Percentiles rank a stretch among this genome's conserved stretches.
Evolutionary conservation across 2,888 invertebrate species (phyloP).

Genomic region (Incurvaria masculella): DNA sequence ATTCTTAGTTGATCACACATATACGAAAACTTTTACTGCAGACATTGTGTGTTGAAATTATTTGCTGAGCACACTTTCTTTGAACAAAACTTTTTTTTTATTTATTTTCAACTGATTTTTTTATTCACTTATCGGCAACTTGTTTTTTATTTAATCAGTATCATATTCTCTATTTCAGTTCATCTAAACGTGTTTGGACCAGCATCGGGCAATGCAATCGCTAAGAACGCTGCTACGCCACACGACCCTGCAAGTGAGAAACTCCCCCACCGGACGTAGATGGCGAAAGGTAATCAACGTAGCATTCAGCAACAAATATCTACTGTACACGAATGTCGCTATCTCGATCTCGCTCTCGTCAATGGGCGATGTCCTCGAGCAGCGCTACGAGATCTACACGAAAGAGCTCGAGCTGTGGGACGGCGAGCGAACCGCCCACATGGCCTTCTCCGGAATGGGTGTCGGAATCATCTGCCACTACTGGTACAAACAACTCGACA

Average conservation of each 20-base stretch:
- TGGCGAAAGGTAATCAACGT: not conserved
- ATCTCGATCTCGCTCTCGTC: slow-evolving; percentile 75
- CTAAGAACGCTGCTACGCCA: not conserved
- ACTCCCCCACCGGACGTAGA: not conserved
- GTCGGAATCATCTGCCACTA: slow-evolving; percentile 80
- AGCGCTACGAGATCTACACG: slow-evolving; percentile 67
- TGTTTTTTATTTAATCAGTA: too few species aligned
- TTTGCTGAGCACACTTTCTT: too few species aligned
- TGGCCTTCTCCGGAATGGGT: slow-evolving; percentile 73
- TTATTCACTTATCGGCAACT: too few species aligned
- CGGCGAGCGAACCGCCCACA: slow-evolving; percentile 63
- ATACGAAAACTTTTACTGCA: too few species aligned
- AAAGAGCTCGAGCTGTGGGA: slow-evolving; percentile 57
- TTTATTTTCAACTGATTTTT: too few species aligned
- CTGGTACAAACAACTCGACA: slow-evolving; percentile 81
- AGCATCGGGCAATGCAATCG: not conserved
- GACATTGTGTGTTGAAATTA: too few species aligned
- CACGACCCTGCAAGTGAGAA: not conserved
- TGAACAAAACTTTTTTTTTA: too few species aligned
- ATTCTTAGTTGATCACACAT: too few species aligned
- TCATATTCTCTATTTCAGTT: too few species aligned
- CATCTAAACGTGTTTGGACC: too few species aligned
- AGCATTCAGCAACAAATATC: slow-evolving; percentile 62
- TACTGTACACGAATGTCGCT: slow-evolving; percentile 75
- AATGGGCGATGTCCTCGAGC: slow-evolving; percentile 76